Conservation (phyloP, 2,888 invertebrate genomes). For the Autographa pulchrina region DNA sequence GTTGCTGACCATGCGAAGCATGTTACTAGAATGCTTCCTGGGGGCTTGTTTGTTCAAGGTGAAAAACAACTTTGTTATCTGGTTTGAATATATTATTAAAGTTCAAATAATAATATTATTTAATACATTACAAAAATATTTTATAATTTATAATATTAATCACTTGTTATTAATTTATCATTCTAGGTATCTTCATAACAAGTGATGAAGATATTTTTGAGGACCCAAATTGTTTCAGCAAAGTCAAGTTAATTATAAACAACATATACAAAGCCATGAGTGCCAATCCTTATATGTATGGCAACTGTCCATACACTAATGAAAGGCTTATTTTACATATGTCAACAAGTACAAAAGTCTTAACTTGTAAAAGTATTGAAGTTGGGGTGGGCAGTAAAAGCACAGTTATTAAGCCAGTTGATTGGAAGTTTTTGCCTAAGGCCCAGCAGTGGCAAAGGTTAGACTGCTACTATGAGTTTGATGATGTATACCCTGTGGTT, state of each 20-base stretch:
- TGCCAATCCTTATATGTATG: slow-evolving; percentile 90
- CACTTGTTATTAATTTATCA: background rate
- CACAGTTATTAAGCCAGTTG: slow-evolving; percentile 91
- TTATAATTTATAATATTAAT: background rate
- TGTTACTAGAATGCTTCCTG: slow-evolving; percentile 96
- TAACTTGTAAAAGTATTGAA: slow-evolving; percentile 91
- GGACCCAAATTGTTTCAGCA: slow-evolving; percentile 87
- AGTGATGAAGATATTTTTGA: slow-evolving; percentile 91
- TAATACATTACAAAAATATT: background rate
- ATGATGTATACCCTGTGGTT: slow-evolving; percentile 92
- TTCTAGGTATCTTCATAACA: slow-evolving; percentile 92
- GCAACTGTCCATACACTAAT: slow-evolving; percentile 84
- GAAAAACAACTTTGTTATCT: slow-evolving; percentile 9
- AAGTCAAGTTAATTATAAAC: slow-evolving; percentile 89
- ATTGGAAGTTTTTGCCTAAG: slow-evolving; percentile 93
- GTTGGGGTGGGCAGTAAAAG: slow-evolving; percentile 78
- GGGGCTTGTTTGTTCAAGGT: slow-evolving; percentile 96
- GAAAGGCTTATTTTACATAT: slow-evolving; percentile 92
- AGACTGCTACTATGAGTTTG: slow-evolving; percentile 93
- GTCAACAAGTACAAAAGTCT: slow-evolving; percentile 86
- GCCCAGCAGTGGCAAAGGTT: slow-evolving; percentile 93
- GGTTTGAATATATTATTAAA: slow-evolving; percentile 11
- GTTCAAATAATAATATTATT: slow-evolving; percentile 8
- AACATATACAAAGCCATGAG: slow-evolving; percentile 89
- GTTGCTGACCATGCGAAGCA: slow-evolving; percentile 95